Evolutionary conservation across 2,888 invertebrate genomes (phyloP).

Genomic region (Drosophila mimica): DNA sequence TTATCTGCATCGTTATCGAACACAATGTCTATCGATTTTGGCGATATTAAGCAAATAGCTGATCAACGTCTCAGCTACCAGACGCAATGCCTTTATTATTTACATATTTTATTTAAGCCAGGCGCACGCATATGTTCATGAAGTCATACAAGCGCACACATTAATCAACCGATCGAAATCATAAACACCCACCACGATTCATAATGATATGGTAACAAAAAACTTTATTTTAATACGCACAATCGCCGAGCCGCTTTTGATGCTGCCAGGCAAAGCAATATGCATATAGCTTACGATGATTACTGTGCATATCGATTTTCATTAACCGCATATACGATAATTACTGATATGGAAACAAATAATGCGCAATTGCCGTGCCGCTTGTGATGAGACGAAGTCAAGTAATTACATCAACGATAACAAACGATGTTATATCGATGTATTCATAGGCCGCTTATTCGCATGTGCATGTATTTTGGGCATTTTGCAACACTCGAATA

Average conservation of each 20-base stretch:
- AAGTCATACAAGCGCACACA: neutral
- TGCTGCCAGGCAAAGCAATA: neutral
- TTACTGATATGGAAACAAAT: neutral
- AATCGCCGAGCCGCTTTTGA: neutral
- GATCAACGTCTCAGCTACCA: neutral
- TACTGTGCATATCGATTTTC: conserved; percentile 5
- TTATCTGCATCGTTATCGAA: neutral
- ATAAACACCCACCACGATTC: neutral
- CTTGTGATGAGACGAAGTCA: neutral
- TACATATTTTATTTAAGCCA: neutral
- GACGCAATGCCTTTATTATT: neutral
- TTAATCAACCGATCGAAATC: neutral
- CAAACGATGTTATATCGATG: conserved; percentile 10
- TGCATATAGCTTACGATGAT: neutral
- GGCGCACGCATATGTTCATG: neutral
- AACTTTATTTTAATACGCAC: neutral
- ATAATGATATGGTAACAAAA: neutral
- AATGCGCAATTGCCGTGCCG: neutral
- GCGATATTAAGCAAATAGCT: conserved; percentile 5
- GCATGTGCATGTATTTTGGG: conserved; percentile 29
- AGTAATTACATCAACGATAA: neutral
- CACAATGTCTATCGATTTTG: conserved; percentile 2
- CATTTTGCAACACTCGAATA: conserved; percentile 22
- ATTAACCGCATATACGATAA: neutral
- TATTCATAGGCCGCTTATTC: conserved; percentile 2